Percentiles rank a stretch among this genome's conserved stretches.
phyloP scores from a whole-genome alignment of 2,888 invertebrate genomes.

The Cephus spinipes region DNA sequence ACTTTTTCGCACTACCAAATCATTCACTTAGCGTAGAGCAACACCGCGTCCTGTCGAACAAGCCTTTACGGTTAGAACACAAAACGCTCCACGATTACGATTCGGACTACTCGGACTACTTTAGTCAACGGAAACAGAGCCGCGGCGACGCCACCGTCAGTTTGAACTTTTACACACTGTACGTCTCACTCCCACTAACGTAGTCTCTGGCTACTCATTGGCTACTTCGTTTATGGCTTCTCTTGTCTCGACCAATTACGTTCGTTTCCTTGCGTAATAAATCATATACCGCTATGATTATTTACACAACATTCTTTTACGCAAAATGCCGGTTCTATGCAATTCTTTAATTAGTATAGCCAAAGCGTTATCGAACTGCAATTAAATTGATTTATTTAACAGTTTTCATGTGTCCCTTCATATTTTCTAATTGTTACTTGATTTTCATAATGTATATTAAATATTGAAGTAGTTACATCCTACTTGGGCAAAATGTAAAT shows the following conservation, averaged over 20 bases:
- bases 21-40: constrained; percentile 22
- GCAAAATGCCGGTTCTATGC: not conserved
- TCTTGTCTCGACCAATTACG: not conserved
- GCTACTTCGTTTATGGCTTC: not conserved
- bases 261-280: not conserved
- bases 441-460: not conserved
- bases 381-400: not conserved
- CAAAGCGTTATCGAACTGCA: not conserved
- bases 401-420: not conserved
- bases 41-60: constrained; percentile 12
- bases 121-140: constrained; percentile 40
- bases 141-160: not conserved
- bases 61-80: constrained; percentile 16
- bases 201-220: not conserved
- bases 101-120: constrained; percentile 26
- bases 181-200: no score
- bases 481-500: not conserved
- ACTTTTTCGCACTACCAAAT: constrained; percentile 16
- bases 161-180: not conserved
- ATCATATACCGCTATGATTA: not conserved
- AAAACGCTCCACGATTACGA: constrained; percentile 24
- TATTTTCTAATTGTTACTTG: not conserved
- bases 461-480: not conserved
- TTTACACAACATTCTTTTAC: not conserved
- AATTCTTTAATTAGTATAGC: not conserved